Conservation (phyloP, 2,888 invertebrate genomes). For the Ectemnius continuus region DNA sequence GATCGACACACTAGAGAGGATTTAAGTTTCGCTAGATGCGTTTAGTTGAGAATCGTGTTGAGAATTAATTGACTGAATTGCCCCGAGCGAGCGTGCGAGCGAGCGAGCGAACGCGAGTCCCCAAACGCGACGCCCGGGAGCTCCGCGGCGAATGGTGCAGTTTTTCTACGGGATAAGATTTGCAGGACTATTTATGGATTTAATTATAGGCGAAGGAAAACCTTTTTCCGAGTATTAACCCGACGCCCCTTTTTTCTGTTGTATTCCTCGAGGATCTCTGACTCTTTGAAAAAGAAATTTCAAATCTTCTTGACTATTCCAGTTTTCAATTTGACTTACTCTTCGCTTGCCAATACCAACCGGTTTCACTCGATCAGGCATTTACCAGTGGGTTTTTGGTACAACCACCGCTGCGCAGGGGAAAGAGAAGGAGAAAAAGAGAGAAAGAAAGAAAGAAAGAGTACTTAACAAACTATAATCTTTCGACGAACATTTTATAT, state of each 20-base stretch:
- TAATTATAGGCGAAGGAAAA: conserved; percentile 11
- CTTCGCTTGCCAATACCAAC: neutral
- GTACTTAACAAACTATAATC: conserved; percentile 7
- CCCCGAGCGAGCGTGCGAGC: too few relatives aligned
- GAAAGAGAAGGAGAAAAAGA: too few relatives aligned
- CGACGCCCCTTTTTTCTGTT: conserved; percentile 12
- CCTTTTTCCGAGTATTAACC: conserved; percentile 13
- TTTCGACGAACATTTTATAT: conserved; percentile 2
- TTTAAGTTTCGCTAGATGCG: conserved; percentile 62
- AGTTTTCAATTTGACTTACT: neutral
- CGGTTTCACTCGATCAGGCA: neutral
- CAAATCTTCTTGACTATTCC: too few relatives aligned
- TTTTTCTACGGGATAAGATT: conserved; percentile 29
- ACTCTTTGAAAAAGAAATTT: neutral
- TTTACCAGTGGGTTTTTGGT: neutral
- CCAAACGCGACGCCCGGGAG: conserved; percentile 32
- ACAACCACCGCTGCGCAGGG: neutral
- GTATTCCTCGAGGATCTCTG: neutral
- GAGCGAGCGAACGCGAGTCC: conserved; percentile 13
- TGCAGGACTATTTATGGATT: conserved; percentile 30
- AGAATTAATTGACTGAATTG: conserved; percentile 40
- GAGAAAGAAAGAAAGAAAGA: neutral
- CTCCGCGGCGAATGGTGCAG: conserved; percentile 29
- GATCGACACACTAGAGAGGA: conserved; percentile 69
- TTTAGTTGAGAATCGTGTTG: conserved; percentile 48